Evolutionary conservation across 1,140 invertebrate genomes (phyloP).

Genomic region (Mactra quadrangularis): DNA sequence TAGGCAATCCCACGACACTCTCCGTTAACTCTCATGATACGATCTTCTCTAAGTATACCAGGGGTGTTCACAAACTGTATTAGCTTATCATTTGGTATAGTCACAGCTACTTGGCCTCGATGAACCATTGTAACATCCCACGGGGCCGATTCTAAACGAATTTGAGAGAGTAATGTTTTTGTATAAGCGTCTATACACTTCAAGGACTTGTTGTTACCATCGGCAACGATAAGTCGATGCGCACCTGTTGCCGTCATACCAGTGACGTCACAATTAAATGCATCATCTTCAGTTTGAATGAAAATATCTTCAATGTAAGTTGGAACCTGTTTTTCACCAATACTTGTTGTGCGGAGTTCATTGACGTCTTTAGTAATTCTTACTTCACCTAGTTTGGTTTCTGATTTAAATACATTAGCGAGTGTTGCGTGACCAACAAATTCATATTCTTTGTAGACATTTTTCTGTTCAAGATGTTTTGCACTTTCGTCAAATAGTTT

Average conservation of each 20-base stretch:
- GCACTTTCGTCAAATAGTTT: constrained; percentile 2
- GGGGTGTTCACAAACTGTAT: constrained; percentile 1
- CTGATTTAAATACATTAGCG: background rate
- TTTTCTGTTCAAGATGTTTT: background rate
- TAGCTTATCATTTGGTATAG: constrained; percentile 8
- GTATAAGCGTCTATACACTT: background rate
- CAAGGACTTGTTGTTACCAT: background rate
- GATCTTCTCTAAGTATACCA: background rate
- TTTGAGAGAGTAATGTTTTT: background rate
- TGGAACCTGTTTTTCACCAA: no score
- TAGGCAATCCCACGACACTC: constrained; percentile 4
- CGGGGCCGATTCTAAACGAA: background rate
- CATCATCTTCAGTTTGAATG: background rate
- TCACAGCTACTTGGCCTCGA: background rate
- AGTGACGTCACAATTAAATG: constrained; percentile 18
- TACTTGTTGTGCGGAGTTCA: background rate
- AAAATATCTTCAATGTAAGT: background rate
- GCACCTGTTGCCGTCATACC: background rate
- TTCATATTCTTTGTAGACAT: constrained; percentile 5
- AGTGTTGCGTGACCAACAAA: background rate
- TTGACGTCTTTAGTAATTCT: background rate
- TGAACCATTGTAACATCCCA: constrained; percentile 22
- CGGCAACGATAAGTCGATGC: background rate
- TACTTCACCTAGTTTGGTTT: background rate
- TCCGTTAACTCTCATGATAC: constrained; percentile 3